Evolutionary conservation across 2,888 invertebrate species (phyloP).

Genomic region (Eupithecia tripunctaria): DNA sequence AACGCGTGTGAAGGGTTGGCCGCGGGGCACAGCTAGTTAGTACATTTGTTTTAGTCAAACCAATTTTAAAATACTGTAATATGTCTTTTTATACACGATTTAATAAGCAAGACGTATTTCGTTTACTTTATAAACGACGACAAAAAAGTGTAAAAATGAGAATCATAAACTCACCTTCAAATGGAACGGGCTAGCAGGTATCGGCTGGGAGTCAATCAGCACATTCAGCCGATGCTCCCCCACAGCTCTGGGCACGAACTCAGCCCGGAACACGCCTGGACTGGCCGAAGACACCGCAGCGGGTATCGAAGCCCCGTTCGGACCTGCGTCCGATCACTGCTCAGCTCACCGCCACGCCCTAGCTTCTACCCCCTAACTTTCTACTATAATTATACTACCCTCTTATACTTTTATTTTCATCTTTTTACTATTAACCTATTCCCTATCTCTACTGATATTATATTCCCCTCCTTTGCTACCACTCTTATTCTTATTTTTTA

Average conservation of each 20-base stretch:
- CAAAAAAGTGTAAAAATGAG: not conserved
- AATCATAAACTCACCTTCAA: constrained; percentile 87
- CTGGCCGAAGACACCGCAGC: constrained; percentile 94
- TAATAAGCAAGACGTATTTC: no score
- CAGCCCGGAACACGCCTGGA: constrained; percentile 92
- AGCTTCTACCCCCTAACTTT: constrained; percentile 40
- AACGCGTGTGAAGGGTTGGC: no score
- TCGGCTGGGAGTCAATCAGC: constrained; percentile 91
- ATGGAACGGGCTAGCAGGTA: constrained; percentile 96
- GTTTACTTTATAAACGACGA: no score
- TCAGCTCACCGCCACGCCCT: constrained; percentile 80
- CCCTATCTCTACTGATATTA: not conserved
- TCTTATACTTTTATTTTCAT: not conserved
- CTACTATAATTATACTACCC: not conserved
- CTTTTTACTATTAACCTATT: not conserved
- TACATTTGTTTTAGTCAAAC: no score
- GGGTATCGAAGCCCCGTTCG: constrained; percentile 95
- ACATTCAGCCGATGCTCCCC: constrained; percentile 96
- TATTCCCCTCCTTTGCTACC: not conserved
- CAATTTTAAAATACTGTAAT: no score
- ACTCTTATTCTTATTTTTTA: not conserved
- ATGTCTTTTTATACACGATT: no score
- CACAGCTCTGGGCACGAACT: constrained; percentile 95
- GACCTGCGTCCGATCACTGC: constrained; percentile 87
- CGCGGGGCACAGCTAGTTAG: no score